Conservation (phyloP, 2,113 vertebrate genomes). For the Campylomormyrus numenius region DNA sequence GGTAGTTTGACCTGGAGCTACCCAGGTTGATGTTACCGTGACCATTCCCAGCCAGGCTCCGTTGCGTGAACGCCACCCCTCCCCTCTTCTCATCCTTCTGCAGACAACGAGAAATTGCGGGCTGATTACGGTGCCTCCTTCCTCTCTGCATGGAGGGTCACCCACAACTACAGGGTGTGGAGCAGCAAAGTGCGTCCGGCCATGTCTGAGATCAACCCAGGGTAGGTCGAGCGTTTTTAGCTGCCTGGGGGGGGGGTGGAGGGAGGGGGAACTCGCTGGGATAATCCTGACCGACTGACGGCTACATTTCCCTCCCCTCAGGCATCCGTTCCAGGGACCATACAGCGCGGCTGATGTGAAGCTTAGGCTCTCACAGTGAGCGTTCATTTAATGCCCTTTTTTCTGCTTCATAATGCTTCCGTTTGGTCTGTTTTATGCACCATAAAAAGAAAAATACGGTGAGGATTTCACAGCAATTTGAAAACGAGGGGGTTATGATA, state of each 20-base stretch:
- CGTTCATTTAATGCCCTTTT: conserved; percentile 30
- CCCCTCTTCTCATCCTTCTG: neutral
- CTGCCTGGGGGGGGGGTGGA: neutral
- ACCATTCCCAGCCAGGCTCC: neutral
- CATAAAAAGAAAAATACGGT: neutral
- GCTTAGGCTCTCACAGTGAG: conserved; percentile 93
- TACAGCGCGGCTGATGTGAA: conserved; percentile 92
- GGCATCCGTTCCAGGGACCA: conserved; percentile 94
- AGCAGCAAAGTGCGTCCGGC: conserved; percentile 85
- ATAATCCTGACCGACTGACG: neutral
- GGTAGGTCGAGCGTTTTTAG: conserved; percentile 58
- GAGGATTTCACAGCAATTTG: neutral
- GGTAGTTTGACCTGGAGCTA: neutral
- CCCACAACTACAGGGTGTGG: conserved; percentile 93
- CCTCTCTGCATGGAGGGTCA: conserved; percentile 80
- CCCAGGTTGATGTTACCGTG: neutral
- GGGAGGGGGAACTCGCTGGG: neutral
- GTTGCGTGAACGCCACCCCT: neutral
- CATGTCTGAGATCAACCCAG: conserved; percentile 76
- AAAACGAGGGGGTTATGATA: neutral
- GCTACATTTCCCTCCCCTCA: conserved; percentile 38
- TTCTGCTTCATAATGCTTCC: neutral
- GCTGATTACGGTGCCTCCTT: conserved; percentile 82
- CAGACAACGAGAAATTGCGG: conserved; percentile 84
- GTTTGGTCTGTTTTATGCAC: neutral